A percentile compares a stretch with the other conserved stretches of the same genome.
Evolutionary conservation across 1,140 invertebrate species (phyloP).

Genomic region (Arion vulgaris): DNA sequence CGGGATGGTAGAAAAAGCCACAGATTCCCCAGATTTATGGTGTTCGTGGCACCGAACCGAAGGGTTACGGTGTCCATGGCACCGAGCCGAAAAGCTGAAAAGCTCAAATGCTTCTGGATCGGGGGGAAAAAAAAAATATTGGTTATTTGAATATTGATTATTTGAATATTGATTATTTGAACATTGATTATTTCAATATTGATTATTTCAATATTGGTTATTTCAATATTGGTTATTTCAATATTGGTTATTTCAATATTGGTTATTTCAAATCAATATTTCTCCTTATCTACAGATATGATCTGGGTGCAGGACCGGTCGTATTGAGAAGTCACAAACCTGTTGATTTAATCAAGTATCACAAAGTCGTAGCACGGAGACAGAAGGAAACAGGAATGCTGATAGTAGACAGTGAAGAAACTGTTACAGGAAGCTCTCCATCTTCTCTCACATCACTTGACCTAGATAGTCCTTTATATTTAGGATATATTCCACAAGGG

Average conservation of each 20-base stretch:
- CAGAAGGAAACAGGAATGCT: conserved; percentile 89
- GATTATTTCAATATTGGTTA: no score
- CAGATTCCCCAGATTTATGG: no score
- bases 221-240: no score
- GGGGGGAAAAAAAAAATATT: no score
- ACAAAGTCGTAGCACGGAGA: conserved; percentile 85
- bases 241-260: neutral
- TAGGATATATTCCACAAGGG: conserved; percentile 83
- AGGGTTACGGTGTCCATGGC: no score
- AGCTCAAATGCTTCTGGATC: no score
- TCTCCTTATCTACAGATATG: conserved; percentile 80
- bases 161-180: no score
- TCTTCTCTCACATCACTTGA: conserved; percentile 87
- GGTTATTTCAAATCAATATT: neutral
- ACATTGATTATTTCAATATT: no score
- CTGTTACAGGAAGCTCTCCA: conserved; percentile 84
- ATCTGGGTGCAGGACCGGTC: conserved; percentile 88
- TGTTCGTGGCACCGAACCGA: no score
- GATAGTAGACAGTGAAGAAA: conserved; percentile 85
- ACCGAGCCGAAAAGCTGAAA: no score
- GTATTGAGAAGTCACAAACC: conserved; percentile 83
- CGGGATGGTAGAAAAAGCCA: no score
- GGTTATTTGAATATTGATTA: no score
- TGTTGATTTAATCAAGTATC: conserved; percentile 83
- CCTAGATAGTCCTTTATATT: conserved; percentile 84